Evolutionary conservation across 2,888 invertebrate genomes (phyloP).

Genomic region (Coleophora flavipennella): DNA sequence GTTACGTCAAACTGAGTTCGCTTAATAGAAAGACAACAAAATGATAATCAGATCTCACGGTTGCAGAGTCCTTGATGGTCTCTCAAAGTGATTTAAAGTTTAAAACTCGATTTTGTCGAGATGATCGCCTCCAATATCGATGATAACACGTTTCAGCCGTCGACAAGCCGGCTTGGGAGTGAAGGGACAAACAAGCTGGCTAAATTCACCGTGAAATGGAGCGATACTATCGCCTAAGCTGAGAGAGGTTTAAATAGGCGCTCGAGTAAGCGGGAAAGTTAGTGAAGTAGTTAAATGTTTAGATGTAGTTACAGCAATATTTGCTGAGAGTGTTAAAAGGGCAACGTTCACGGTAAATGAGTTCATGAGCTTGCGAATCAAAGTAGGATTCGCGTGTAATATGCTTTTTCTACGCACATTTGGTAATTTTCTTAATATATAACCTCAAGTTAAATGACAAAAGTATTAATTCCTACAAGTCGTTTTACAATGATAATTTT

Average conservation of each 20-base stretch:
- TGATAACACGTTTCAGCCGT: conserved; percentile 15
- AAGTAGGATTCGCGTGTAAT: no score
- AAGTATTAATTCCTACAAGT: no score
- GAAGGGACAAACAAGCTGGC: conserved; percentile 24
- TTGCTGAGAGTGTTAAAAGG: no score
- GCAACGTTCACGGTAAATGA: no score
- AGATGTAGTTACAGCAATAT: no score
- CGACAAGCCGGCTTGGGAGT: conserved; percentile 12
- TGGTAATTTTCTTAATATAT: no score
- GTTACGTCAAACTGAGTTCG: conserved; percentile 14
- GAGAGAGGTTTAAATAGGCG: conserved; percentile 18
- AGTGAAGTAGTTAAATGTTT: no score
- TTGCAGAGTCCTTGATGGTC: conserved; percentile 24
- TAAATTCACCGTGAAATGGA: conserved; percentile 38
- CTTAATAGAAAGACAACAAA: conserved; percentile 48
- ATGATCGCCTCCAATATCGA: conserved; percentile 22
- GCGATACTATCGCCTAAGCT: conserved; percentile 18
- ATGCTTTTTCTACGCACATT: no score
- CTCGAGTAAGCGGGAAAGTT: no score
- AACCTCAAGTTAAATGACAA: no score
- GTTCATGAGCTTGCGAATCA: no score
- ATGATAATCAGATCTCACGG: conserved; percentile 31
- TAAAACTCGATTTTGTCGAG: conserved; percentile 23
- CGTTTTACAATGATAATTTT: no score
- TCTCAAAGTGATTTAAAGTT: conserved; percentile 41